phyloP scores from a whole-genome alignment of 2,888 invertebrate species.

The Podabrus alpinus region DNA sequence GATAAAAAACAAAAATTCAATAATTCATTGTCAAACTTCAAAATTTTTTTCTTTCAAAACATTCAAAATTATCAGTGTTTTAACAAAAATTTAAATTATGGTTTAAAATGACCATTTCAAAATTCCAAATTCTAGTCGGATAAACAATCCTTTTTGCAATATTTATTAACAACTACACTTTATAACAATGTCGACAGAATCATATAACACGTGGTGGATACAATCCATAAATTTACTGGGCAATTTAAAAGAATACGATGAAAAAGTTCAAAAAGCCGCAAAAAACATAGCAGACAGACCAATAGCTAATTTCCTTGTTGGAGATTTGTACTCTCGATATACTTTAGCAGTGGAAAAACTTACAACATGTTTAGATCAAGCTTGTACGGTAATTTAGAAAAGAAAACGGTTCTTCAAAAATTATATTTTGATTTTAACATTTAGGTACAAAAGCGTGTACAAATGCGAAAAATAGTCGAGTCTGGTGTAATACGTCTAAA shows the following conservation, averaged over 20 bases:
- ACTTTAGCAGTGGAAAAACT: conserved; percentile 61
- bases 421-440: neutral
- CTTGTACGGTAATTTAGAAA: neutral
- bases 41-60: neutral
- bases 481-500: conserved; percentile 61
- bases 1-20: neutral
- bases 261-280: conserved; percentile 42
- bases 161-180: neutral
- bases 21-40: neutral
- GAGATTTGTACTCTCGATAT: conserved; percentile 60
- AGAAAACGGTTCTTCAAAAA: too few species aligned
- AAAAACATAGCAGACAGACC: conserved; percentile 54
- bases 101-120: neutral
- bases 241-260: conserved; percentile 51
- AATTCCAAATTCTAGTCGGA: neutral
- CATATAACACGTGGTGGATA: conserved; percentile 59
- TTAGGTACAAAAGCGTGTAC: conserved; percentile 63
- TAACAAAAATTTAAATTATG: neutral
- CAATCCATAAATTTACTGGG: conserved; percentile 53
- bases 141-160: neutral
- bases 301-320: conserved; percentile 58
- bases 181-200: conserved; percentile 55
- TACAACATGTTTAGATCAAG: conserved; percentile 64
- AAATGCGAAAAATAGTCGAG: conserved; percentile 63
- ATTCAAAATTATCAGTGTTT: neutral